A percentile compares a stretch with the other conserved stretches of the same genome.
Conservation (phyloP, 2,797 vertebrate species). For the Prionace glauca region DNA sequence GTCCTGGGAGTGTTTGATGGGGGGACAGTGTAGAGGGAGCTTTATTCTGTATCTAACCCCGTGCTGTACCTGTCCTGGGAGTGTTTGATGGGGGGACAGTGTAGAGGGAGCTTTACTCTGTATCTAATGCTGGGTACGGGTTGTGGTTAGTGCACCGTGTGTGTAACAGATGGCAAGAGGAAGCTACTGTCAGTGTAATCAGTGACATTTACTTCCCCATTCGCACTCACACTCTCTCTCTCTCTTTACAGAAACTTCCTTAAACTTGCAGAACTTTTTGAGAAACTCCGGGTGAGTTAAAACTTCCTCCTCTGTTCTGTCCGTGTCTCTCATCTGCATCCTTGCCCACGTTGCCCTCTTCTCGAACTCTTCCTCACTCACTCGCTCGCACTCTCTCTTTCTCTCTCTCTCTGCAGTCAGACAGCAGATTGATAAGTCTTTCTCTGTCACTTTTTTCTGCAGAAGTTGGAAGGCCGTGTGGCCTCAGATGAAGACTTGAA, state of each 20-base stretch:
- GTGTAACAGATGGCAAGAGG: no score
- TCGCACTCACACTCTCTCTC: neutral
- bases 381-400: no score
- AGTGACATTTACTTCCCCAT: neutral
- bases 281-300: constrained; percentile 36
- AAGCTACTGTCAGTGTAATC: neutral
- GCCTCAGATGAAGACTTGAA: constrained; percentile 45
- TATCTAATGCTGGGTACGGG: no score
- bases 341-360: no score
- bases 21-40: no score
- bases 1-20: no score
- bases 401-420: neutral
- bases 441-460: neutral
- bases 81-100: no score
- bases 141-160: neutral
- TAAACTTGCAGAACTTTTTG: constrained; percentile 46
- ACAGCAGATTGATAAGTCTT: neutral
- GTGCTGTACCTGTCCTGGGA: no score
- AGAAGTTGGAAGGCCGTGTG: constrained; percentile 46
- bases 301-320: neutral
- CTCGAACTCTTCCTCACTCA: no score
- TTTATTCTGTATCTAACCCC: no score
- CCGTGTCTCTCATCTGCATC: no score
- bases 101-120: no score
- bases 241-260: constrained; percentile 42